A percentile compares a stretch with the other conserved stretches of the same genome.
Evolutionary conservation across 37 sponge, comb jelly and placozoan species (phyloP).

Genomic region (Hormiphora californensis): DNA sequence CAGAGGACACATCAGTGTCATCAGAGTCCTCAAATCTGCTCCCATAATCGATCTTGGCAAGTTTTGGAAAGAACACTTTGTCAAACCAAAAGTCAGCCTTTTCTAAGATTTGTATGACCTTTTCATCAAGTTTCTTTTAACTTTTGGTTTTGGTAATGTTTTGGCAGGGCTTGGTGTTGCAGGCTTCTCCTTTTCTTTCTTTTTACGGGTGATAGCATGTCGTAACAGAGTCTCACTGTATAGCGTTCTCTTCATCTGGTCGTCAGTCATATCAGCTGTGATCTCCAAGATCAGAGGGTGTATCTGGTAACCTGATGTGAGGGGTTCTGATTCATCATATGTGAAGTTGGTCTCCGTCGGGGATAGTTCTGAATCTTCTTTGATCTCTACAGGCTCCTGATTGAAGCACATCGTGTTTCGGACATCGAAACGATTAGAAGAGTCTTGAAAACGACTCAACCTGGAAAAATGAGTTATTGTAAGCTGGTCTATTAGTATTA

Average conservation of each 20-base stretch:
- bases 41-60: not conserved
- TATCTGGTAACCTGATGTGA: no score
- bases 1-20: no score
- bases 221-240: not conserved
- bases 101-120: not conserved
- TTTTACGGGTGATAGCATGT: not conserved
- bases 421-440: no score
- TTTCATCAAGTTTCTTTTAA: not conserved
- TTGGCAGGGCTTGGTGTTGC: not conserved
- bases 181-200: not conserved
- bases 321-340: no score
- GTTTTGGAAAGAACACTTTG: not conserved
- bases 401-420: no score
- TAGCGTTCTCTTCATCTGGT: not conserved
- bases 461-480: no score
- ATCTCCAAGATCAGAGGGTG: not conserved
- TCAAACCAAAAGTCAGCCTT: not conserved
- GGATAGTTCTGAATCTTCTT: no score
- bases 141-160: not conserved
- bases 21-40: no score
- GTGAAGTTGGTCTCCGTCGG: no score
- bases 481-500: no score
- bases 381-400: no score
- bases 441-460: no score
- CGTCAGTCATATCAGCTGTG: not conserved